These are phyloP conservation scores for Ephialtes manifestator DNA, from an alignment of 2,888 invertebrate species.

Conservation along the genomic window DNA sequence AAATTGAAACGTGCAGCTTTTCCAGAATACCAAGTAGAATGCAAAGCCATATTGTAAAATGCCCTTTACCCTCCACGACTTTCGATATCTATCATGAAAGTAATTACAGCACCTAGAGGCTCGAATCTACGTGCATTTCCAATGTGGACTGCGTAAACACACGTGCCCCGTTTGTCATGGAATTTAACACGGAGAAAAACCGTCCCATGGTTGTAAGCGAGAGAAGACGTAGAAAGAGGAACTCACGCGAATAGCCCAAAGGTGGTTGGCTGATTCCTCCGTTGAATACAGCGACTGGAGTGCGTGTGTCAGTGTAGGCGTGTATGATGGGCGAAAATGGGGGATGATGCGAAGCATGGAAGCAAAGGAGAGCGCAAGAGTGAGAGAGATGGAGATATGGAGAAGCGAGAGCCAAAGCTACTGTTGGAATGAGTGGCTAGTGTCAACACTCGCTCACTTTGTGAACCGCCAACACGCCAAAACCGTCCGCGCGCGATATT, in stretches of 20 bases:
- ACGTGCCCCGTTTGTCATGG: conserved; percentile 20
- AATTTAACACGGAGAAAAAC: conserved; percentile 45
- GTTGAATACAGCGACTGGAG: conserved; percentile 57
- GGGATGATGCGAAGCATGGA: conserved; percentile 71
- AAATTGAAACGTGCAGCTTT: no score
- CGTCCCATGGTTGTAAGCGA: conserved; percentile 27
- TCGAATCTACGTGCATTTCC: conserved; percentile 25
- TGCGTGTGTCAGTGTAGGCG: conserved; percentile 61
- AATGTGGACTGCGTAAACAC: conserved; percentile 22
- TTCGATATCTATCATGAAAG: conserved; percentile 24
- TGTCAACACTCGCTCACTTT: conserved; percentile 85
- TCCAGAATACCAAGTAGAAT: no score
- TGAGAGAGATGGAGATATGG: conserved; percentile 58
- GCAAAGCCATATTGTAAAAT: no score
- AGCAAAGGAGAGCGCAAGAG: conserved; percentile 71
- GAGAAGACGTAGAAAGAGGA: conserved; percentile 34
- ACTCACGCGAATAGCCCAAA: conserved; percentile 42
- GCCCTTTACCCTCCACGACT: no score
- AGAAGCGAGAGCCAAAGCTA: conserved; percentile 58
- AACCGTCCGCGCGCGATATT: conserved; percentile 82
- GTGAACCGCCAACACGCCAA: conserved; percentile 83
- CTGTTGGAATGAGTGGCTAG: conserved; percentile 80
- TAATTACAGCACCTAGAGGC: conserved; percentile 54
- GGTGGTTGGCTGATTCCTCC: conserved; percentile 36
- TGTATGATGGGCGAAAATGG: conserved; percentile 67